A percentile compares a stretch with the other conserved stretches of the same genome.
These are phyloP conservation scores for Chymomyza costata DNA, from an alignment of 1,140 invertebrate species.

Conservation along the genomic window DNA sequence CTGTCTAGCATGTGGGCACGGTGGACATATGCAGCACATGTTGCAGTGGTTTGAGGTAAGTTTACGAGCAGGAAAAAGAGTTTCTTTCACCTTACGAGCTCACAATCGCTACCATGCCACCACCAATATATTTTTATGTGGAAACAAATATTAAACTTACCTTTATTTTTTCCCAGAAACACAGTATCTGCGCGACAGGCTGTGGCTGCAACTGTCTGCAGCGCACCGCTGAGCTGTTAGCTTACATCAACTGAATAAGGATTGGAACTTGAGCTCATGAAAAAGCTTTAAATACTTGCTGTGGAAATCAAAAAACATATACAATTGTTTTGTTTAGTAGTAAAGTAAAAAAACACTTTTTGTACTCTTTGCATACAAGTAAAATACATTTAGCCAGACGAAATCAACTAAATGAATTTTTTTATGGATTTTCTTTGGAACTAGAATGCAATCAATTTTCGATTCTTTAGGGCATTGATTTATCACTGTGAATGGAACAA, in stretches of 20 bases:
- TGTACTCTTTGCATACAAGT: conserved; percentile 26
- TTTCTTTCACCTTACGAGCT: too few relatives aligned
- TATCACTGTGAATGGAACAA: too few relatives aligned
- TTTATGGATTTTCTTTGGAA: too few relatives aligned
- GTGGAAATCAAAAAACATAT: conserved; percentile 8
- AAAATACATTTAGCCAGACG: conserved; percentile 24
- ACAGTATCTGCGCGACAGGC: conserved; percentile 80
- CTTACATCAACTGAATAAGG: conserved; percentile 39
- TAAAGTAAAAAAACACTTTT: conserved; percentile 32
- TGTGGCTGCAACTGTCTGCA: conserved; percentile 92
- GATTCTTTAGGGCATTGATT: too few relatives aligned
- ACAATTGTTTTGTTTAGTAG: conserved; percentile 30
- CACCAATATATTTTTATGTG: background rate
- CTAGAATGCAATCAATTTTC: too few relatives aligned
- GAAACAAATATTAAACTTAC: background rate
- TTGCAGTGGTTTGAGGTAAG: conserved; percentile 87
- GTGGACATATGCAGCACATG: conserved; percentile 90
- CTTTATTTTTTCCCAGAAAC: conserved; percentile 64
- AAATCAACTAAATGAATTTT: too few relatives aligned
- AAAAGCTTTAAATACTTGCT: background rate
- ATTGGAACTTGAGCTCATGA: background rate
- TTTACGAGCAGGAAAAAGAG: too few relatives aligned
- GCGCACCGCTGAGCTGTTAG: conserved; percentile 75
- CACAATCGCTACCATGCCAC: background rate
- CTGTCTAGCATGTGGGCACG: conserved; percentile 92